Conservation (phyloP, 1,140 invertebrate genomes). For the Procambarus clarkii region DNA sequence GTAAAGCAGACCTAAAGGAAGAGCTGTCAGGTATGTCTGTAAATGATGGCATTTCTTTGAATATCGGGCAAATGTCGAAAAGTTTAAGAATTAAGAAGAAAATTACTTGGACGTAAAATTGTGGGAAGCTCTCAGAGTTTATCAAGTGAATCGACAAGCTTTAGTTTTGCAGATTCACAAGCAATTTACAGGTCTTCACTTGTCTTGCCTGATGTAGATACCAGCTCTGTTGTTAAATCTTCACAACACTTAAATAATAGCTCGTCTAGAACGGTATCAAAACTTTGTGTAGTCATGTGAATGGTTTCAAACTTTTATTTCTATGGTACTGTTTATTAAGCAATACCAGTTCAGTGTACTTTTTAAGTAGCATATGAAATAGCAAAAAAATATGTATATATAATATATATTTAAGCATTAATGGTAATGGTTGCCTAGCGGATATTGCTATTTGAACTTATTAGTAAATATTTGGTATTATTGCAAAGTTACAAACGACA, state of each 20-base stretch:
- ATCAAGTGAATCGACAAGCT: constrained; percentile 10
- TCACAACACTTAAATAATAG: constrained; percentile 19
- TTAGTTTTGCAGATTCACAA: constrained; percentile 29
- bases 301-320: not conserved
- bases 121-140: constrained; percentile 32
- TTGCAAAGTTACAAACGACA: too few species aligned
- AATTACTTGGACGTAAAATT: not conserved
- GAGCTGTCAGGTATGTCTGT: constrained; percentile 10
- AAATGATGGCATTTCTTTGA: not conserved
- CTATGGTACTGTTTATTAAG: not conserved
- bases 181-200: constrained; percentile 17
- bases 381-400: too few species aligned
- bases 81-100: constrained; percentile 37
- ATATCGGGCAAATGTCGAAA: not conserved
- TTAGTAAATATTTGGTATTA: too few species aligned
- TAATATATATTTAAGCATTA: too few species aligned
- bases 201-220: constrained; percentile 35
- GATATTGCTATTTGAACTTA: too few species aligned
- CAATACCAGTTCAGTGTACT: too few species aligned
- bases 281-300: constrained; percentile 56
- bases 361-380: too few species aligned
- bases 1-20: constrained; percentile 24
- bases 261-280: constrained; percentile 31
- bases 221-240: constrained; percentile 31
- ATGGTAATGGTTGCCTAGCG: too few species aligned